Conservation (phyloP, 2,888 invertebrate genomes). For the Caenorhabditis angaria region DNA sequence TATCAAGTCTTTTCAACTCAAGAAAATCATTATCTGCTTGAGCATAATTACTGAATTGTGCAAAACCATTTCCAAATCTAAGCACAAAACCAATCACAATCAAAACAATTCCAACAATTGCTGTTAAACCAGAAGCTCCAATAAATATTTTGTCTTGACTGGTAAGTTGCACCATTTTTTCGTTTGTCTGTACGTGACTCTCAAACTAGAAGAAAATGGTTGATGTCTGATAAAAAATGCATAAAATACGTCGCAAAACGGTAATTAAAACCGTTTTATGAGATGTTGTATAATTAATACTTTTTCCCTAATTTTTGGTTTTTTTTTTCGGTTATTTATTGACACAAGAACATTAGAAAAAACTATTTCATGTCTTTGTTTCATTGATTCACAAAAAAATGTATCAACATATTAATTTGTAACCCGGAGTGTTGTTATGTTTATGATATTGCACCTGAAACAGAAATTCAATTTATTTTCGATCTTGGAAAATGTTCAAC, state of each 20-base stretch:
- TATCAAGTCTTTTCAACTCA: conserved; percentile 47
- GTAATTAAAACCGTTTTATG: neutral
- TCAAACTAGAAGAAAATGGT: neutral
- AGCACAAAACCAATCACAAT: conserved; percentile 52
- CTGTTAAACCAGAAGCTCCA: conserved; percentile 32
- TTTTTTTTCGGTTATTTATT: neutral
- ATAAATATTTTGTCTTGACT: conserved; percentile 48
- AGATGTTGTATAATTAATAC: neutral
- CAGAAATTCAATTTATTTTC: too few species aligned
- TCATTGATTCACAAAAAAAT: neutral
- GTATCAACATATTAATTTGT: conserved; percentile 26
- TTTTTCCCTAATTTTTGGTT: neutral
- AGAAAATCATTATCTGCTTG: conserved; percentile 51
- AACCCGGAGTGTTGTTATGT: conserved; percentile 17
- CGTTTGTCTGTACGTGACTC: neutral
- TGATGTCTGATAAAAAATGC: neutral
- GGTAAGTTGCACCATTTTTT: conserved; percentile 7
- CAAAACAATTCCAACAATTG: conserved; percentile 41
- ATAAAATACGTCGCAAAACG: neutral
- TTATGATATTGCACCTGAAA: conserved; percentile 36
- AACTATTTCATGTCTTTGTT: neutral
- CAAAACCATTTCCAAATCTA: conserved; percentile 51
- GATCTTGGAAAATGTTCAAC: too few species aligned
- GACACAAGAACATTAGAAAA: neutral
- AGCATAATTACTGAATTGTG: conserved; percentile 42